A percentile compares a stretch with the other conserved stretches of the same genome.
Conservation (phyloP, 2,113 vertebrate species). For the Aythya baeri region DNA sequence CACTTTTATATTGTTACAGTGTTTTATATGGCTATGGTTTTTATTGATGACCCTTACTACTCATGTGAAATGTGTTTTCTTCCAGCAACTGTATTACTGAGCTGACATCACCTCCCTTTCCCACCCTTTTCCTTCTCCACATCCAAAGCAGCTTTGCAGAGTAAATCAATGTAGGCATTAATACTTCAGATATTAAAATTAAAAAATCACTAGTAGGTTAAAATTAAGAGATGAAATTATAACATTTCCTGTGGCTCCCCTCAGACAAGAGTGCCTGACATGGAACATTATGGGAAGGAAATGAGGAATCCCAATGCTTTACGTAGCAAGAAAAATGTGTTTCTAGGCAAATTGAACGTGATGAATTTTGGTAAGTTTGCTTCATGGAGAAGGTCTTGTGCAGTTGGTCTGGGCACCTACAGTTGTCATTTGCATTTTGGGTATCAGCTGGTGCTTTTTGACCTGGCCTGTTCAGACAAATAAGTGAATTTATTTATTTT, state of each 20-base stretch:
- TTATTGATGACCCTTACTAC: conserved; percentile 6
- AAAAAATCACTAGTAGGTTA: background rate
- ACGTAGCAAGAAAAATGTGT: background rate
- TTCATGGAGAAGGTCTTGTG: background rate
- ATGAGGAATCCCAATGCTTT: background rate
- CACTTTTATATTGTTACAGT: background rate
- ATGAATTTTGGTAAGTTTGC: background rate
- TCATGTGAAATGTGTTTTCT: background rate
- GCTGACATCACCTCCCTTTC: background rate
- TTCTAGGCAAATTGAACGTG: background rate
- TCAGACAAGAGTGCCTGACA: background rate
- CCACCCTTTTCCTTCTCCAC: background rate
- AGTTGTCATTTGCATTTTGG: background rate
- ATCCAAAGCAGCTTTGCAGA: background rate
- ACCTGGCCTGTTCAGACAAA: background rate
- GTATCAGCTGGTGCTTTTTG: background rate
- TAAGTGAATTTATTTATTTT: no score
- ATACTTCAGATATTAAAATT: background rate
- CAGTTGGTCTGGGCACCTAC: background rate
- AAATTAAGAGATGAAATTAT: background rate
- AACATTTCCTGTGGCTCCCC: background rate
- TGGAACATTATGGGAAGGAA: background rate
- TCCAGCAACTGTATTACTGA: background rate
- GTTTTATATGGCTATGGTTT: background rate
- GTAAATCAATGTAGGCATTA: background rate